Evolutionary conservation across 2,797 vertebrate species (phyloP).

Genomic region (Urocyon cinereoargenteus): DNA sequence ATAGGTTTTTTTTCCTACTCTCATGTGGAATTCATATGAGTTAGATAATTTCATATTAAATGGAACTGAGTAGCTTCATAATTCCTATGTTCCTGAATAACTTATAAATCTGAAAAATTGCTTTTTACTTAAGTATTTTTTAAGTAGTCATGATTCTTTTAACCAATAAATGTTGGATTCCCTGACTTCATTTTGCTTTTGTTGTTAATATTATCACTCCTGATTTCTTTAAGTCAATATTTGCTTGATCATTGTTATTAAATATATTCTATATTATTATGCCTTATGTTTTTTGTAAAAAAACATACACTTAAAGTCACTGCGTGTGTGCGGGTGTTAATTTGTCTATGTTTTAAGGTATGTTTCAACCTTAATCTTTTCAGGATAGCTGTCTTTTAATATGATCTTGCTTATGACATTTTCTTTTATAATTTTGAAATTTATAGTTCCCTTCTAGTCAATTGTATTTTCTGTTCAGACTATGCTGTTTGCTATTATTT

Average conservation of each 20-base stretch:
- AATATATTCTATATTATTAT: not conserved
- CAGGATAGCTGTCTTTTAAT: not conserved
- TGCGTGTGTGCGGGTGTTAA: not conserved
- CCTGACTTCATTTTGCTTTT: not conserved
- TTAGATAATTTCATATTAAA: not conserved
- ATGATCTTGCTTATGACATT: not conserved
- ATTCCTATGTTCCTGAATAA: not conserved
- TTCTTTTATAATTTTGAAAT: conserved; percentile 6
- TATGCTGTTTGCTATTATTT: not conserved
- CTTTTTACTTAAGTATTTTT: not conserved
- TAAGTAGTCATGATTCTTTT: not conserved
- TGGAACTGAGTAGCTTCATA: not conserved
- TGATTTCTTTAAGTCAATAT: not conserved
- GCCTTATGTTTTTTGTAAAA: not conserved
- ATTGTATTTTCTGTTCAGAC: not conserved
- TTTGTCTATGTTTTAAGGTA: not conserved
- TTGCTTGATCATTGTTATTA: not conserved
- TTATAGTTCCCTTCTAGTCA: not conserved
- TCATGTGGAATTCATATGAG: not conserved
- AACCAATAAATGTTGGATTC: not conserved
- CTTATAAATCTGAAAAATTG: not conserved
- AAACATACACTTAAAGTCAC: not conserved
- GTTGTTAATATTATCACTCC: not conserved
- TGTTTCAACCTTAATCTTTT: not conserved
- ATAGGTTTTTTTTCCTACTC: not conserved